Conservation (phyloP, 2,888 invertebrate genomes). For the Leptothorax acervorum region DNA sequence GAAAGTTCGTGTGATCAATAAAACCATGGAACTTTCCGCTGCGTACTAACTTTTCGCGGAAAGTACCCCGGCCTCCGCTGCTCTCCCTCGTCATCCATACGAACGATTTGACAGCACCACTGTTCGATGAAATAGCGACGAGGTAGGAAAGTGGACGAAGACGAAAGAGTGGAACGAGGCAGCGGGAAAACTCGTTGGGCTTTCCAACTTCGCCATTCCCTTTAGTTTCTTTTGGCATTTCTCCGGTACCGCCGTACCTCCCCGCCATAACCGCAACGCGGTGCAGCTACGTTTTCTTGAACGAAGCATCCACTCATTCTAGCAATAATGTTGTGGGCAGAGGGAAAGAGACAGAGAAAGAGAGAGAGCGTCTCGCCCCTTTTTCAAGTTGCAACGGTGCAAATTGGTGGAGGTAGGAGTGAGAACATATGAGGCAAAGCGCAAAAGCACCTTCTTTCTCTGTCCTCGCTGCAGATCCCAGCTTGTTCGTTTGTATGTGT, state of each 20-base stretch:
- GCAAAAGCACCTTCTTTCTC: constrained; percentile 45
- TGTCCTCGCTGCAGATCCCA: constrained; percentile 13
- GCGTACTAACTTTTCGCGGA: constrained; percentile 66
- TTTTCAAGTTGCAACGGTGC: constrained; percentile 47
- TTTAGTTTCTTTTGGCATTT: constrained; percentile 61
- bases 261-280: constrained; percentile 17
- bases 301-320: constrained; percentile 60
- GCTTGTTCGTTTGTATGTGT: constrained; percentile 56
- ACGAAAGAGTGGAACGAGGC: constrained; percentile 41
- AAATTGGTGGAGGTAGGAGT: constrained; percentile 49
- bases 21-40: constrained; percentile 69
- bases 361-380: constrained; percentile 17
- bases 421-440: constrained; percentile 37
- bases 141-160: constrained; percentile 57
- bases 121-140: constrained; percentile 64
- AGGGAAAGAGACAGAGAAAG: constrained; percentile 19
- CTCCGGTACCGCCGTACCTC: constrained; percentile 27
- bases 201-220: constrained; percentile 71
- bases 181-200: constrained; percentile 64
- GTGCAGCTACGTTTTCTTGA: constrained; percentile 48
- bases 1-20: constrained; percentile 72
- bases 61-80: constrained; percentile 37
- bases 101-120: constrained; percentile 72
- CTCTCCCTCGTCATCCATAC: constrained; percentile 58
- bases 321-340: constrained; percentile 64